A percentile compares a stretch with the other conserved stretches of the same genome.
Evolutionary conservation across 2,797 vertebrate genomes (phyloP).

Genomic region (Brachyalestes nurse): DNA sequence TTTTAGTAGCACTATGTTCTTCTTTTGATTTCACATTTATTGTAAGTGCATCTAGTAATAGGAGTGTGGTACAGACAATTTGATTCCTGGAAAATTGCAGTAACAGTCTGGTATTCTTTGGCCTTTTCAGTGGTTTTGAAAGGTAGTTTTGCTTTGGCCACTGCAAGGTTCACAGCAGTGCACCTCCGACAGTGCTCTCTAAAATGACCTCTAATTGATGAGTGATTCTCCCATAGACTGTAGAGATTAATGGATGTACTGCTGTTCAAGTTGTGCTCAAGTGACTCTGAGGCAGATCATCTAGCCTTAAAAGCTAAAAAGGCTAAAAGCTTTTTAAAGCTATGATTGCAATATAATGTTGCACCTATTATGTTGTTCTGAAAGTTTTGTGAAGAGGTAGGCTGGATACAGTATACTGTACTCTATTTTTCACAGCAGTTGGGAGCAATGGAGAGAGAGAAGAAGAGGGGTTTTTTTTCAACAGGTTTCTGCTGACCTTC

Average conservation of each 20-base stretch:
- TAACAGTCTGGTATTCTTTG: not conserved
- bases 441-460: not conserved
- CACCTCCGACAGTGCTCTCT: constrained; percentile 25
- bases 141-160: constrained; percentile 11
- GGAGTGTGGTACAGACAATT: not conserved
- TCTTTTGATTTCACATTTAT: not conserved
- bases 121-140: constrained; percentile 3
- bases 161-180: constrained; percentile 21
- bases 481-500: too few species aligned
- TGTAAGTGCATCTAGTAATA: not conserved
- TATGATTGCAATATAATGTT: constrained; percentile 3
- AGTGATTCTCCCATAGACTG: constrained; percentile 13
- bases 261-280: constrained; percentile 28
- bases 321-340: constrained; percentile 28
- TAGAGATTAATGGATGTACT: constrained; percentile 36
- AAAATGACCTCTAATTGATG: constrained; percentile 37
- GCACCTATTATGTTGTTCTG: constrained; percentile 27
- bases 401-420: not conserved
- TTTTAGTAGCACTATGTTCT: not conserved
- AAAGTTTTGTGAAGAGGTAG: constrained; percentile 17
- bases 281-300: constrained; percentile 32
- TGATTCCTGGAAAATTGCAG: not conserved
- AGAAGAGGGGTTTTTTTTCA: too few species aligned
- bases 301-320: constrained; percentile 29
- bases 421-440: constrained; percentile 3